phyloP scores from a whole-genome alignment of 2,113 vertebrate genomes.

The Phalacrocorax aristotelis region DNA sequence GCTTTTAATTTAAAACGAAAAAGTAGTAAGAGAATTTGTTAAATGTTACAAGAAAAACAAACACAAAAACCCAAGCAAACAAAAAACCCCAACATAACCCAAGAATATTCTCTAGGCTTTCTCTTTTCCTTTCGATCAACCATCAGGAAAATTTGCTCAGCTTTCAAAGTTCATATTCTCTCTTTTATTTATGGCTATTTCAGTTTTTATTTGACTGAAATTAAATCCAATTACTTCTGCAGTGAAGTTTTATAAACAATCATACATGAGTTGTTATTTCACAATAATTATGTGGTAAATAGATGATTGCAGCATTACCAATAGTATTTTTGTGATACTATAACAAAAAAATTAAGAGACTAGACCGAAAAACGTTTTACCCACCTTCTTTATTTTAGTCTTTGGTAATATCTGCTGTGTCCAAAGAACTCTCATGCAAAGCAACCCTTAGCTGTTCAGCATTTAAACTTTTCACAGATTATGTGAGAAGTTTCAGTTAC shows the following conservation, averaged over 20 bases:
- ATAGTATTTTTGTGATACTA: neutral
- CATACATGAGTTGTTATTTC: neutral
- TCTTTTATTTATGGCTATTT: neutral
- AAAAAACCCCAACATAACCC: neutral
- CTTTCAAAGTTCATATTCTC: neutral
- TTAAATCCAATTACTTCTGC: neutral
- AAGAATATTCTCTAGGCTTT: neutral
- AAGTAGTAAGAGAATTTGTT: neutral
- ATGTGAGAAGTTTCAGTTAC: neutral
- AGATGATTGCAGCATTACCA: neutral
- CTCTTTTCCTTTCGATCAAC: rapidly evolving
- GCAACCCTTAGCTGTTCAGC: neutral
- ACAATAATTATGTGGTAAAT: neutral
- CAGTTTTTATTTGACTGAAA: neutral
- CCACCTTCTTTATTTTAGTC: neutral
- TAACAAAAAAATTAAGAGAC: neutral
- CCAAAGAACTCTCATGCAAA: neutral
- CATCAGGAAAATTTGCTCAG: neutral
- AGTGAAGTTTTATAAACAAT: neutral
- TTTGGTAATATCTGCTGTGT: neutral
- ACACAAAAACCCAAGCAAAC: neutral
- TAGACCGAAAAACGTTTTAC: neutral
- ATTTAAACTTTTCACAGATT: neutral
- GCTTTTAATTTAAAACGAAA: neutral
- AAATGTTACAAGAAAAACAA: neutral